These are phyloP conservation scores for Megaustenia siamemsis DNA, from an alignment of 2,888 invertebrate genomes.

Conservation along the genomic window DNA sequence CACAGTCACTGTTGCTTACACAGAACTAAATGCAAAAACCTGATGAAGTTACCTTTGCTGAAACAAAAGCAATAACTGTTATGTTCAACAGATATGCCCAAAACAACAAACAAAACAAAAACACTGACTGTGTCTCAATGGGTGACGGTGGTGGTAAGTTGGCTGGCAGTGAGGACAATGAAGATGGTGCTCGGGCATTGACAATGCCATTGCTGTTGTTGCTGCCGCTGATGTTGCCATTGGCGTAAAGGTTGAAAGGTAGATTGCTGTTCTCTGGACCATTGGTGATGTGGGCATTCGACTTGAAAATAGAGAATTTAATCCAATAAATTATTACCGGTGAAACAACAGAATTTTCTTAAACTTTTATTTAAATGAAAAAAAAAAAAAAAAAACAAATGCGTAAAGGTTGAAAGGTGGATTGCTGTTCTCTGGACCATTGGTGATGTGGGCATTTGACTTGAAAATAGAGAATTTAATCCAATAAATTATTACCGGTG, in stretches of 20 bases:
- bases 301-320: slow-evolving; percentile 21
- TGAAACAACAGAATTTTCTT: no score
- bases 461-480: no score
- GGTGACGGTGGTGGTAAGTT: slow-evolving; percentile 41
- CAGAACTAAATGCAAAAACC: neutral
- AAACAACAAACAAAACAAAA: neutral
- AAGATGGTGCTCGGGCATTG: neutral
- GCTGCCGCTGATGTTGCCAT: slow-evolving; percentile 34
- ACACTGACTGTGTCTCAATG: slow-evolving; percentile 49
- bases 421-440: slow-evolving; percentile 38
- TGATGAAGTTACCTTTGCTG: no score
- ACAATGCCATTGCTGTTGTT: slow-evolving; percentile 34
- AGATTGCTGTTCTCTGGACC: slow-evolving; percentile 43
- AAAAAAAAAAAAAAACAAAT: neutral
- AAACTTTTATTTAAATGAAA: no score
- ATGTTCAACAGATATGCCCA: no score
- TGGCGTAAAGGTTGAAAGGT: slow-evolving; percentile 49
- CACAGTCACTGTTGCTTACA: no score
- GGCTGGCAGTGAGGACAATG: slow-evolving; percentile 7
- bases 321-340: no score
- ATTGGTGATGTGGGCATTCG: slow-evolving; percentile 32
- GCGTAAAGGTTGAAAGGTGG: slow-evolving; percentile 37
- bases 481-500: no score
- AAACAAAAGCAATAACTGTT: neutral
- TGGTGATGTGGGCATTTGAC: slow-evolving; percentile 33